A percentile compares a stretch with the other conserved stretches of the same genome.
These are phyloP conservation scores for Didymodactylos carnosus DNA, from an alignment of 2,888 invertebrate species.

Conservation along the genomic window DNA sequence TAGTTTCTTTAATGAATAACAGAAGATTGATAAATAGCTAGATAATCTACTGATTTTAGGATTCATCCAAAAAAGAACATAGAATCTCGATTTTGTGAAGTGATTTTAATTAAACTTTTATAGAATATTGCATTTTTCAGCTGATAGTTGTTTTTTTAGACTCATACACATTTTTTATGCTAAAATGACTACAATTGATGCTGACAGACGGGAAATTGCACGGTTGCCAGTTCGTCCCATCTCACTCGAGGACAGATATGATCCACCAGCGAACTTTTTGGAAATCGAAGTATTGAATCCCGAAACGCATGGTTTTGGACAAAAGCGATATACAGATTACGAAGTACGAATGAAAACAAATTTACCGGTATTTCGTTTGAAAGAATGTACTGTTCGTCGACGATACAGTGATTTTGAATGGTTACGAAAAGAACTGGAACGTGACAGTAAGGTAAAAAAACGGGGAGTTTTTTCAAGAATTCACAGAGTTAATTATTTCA, in stretches of 20 bases:
- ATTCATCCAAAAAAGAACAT: too few relatives aligned
- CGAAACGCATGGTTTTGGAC: conserved; percentile 86
- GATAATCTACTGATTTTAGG: too few relatives aligned
- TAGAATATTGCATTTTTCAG: not conserved
- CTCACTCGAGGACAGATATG: conserved; percentile 43
- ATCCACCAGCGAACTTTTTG: conserved; percentile 95
- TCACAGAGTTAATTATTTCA: not conserved
- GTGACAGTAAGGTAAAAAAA: conserved; percentile 95
- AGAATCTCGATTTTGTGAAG: too few relatives aligned
- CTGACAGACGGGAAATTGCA: not conserved
- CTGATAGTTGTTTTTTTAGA: not conserved
- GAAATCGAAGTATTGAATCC: conserved; percentile 99
- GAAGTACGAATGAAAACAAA: conserved; percentile 99
- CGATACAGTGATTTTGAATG: conserved; percentile 99
- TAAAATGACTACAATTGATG: not conserved
- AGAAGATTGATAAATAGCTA: too few relatives aligned
- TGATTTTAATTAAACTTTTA: too few relatives aligned
- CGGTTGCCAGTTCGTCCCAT: not conserved
- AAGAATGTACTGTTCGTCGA: conserved; percentile 86
- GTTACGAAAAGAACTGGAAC: conserved; percentile 88
- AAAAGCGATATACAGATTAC: conserved; percentile 96
- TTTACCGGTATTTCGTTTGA: conserved; percentile 94
- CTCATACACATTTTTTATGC: not conserved
- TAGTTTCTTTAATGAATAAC: too few relatives aligned
- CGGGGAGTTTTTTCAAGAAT: too few relatives aligned